Conservation (phyloP, 2,888 invertebrate genomes). For the Gastrophysa polygoni region DNA sequence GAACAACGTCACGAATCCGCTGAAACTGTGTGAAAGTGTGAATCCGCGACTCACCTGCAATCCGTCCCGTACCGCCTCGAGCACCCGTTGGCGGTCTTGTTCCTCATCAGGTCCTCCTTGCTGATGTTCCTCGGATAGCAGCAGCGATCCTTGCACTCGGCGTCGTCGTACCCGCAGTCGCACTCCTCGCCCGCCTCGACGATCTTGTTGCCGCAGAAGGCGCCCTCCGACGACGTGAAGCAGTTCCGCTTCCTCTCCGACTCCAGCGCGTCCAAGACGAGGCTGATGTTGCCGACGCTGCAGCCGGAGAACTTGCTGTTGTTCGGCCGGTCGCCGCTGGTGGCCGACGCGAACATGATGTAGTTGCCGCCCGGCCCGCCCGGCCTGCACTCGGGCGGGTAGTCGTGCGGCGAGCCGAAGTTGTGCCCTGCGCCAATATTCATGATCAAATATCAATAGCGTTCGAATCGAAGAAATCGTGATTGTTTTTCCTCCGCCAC, state of each 20-base stretch:
- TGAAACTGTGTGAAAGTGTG: too few species aligned
- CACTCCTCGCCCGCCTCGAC: conserved; percentile 98
- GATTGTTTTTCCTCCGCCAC: too few species aligned
- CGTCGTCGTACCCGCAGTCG: conserved; percentile 93
- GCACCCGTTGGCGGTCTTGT: conserved; percentile 79
- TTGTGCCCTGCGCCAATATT: too few species aligned
- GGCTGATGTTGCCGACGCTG: conserved; percentile 93
- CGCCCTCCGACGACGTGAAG: conserved; percentile 84
- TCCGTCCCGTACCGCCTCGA: conserved; percentile 76
- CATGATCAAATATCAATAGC: too few species aligned
- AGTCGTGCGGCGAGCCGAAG: conserved; percentile 98
- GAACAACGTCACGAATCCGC: too few species aligned
- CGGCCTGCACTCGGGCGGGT: conserved; percentile 87
- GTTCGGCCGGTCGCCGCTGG: conserved; percentile 96
- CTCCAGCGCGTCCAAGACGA: conserved; percentile 90
- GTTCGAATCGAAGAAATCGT: too few species aligned
- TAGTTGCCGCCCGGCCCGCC: conserved; percentile 94
- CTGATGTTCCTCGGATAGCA: conserved; percentile 88
- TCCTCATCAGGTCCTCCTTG: conserved; percentile 70
- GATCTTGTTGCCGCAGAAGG: conserved; percentile 99
- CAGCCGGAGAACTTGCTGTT: conserved; percentile 97
- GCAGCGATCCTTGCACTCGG: conserved; percentile 86
- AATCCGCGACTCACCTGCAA: conserved; percentile 79
- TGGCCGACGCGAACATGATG: conserved; percentile 99
- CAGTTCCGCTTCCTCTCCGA: conserved; percentile 78